phyloP scores from a whole-genome alignment of 2,888 invertebrate genomes.

The Laspeyria flexula region DNA sequence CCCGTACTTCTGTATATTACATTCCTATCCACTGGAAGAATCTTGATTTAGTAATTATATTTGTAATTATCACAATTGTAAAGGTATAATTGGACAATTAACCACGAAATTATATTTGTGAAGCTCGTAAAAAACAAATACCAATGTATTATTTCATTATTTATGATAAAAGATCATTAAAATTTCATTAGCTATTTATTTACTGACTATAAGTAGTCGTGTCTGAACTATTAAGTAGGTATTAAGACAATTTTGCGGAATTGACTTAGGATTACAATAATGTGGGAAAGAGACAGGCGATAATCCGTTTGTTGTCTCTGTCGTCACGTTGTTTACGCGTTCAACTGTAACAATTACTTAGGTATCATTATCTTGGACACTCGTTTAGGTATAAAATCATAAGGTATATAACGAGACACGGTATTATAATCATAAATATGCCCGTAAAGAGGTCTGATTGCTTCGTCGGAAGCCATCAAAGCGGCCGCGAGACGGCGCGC shows the following conservation, averaged over 20 bases:
- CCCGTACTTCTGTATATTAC: slow-evolving; percentile 15
- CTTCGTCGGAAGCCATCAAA: slow-evolving; percentile 84
- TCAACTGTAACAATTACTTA: slow-evolving; percentile 72
- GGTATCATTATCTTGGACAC: slow-evolving; percentile 70
- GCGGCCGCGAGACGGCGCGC: slow-evolving; percentile 73
- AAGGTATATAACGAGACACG: slow-evolving; percentile 82
- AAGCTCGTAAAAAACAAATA: slow-evolving; percentile 27
- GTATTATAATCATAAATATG: slow-evolving; percentile 86
- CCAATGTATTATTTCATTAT: slow-evolving; percentile 26
- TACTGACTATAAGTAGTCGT: slow-evolving; percentile 7
- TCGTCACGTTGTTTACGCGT: slow-evolving; percentile 62
- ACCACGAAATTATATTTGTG: slow-evolving; percentile 32
- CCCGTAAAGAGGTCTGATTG: slow-evolving; percentile 84
- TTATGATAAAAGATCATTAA: slow-evolving; percentile 28
- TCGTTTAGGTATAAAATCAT: slow-evolving; percentile 81
- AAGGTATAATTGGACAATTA: slow-evolving; percentile 33
- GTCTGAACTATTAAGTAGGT: slow-evolving; percentile 15
- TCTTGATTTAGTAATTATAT: slow-evolving; percentile 37
- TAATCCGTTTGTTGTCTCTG: slow-evolving; percentile 33
- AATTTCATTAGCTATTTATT: slow-evolving; percentile 20
- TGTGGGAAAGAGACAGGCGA: not conserved
- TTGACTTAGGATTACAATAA: too few relatives aligned
- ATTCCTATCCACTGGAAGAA: slow-evolving; percentile 25
- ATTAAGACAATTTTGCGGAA: slow-evolving; percentile 13
- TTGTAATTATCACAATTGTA: slow-evolving; percentile 32